Evolutionary conservation across 2,797 vertebrate species (phyloP).

Genomic region (Sebastes goodei): DNA sequence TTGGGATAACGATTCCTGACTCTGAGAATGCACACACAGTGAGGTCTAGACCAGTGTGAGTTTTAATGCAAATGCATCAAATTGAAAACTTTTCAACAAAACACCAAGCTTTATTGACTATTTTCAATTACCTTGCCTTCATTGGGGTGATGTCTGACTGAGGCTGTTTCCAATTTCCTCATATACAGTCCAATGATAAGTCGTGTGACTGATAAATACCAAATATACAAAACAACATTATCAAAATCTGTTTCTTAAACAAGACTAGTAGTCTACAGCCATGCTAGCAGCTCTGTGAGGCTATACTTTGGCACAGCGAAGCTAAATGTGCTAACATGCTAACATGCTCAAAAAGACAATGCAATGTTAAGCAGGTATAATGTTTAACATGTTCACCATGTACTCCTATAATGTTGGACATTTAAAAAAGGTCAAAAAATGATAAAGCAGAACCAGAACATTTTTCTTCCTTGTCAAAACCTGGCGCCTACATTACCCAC

Average conservation of each 20-base stretch:
- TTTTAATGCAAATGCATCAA: background rate
- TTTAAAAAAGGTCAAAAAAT: background rate
- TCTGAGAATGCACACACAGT: background rate
- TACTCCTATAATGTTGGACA: background rate
- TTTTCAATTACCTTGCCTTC: background rate
- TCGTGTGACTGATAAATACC: background rate
- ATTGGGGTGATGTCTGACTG: background rate
- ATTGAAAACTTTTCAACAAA: background rate
- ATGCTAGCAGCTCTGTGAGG: no score
- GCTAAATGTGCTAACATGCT: background rate
- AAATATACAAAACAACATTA: background rate
- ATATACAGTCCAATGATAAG: background rate
- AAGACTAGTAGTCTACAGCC: no score
- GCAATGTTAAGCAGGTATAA: background rate
- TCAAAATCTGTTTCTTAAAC: background rate
- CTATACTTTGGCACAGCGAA: background rate
- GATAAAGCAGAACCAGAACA: no score
- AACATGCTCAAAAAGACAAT: background rate
- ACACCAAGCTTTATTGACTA: background rate
- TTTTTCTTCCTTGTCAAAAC: no score
- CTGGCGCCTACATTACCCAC: no score
- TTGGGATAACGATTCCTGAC: background rate
- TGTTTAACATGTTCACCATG: background rate
- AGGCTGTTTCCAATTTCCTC: background rate
- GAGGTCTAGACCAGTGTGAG: background rate